Evolutionary conservation across 2,113 vertebrate genomes (phyloP).

Genomic region (Sarotherodon lohbergeri): DNA sequence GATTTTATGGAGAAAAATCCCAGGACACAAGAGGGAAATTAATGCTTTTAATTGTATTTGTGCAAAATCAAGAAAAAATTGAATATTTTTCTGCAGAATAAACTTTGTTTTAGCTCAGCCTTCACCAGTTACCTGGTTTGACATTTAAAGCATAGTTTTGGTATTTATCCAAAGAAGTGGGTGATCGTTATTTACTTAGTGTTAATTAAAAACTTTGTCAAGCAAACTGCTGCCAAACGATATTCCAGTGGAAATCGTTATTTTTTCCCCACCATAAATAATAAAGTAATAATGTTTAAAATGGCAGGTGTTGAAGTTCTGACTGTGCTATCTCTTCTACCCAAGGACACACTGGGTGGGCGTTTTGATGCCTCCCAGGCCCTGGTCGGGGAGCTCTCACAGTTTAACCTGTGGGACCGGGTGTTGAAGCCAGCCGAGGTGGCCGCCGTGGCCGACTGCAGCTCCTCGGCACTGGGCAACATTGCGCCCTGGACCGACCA

Average conservation of each 20-base stretch:
- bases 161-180: background rate
- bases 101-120: background rate
- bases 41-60: background rate
- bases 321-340: background rate
- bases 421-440: slow-evolving; percentile 83
- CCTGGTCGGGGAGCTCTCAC: slow-evolving; percentile 88
- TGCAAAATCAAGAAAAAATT: background rate
- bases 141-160: background rate
- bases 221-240: background rate
- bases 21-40: background rate
- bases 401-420: slow-evolving; percentile 93
- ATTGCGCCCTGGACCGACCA: slow-evolving; percentile 89
- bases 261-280: fast-evolving
- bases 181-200: background rate
- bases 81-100: background rate
- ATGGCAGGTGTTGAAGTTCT: background rate
- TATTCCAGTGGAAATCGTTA: background rate
- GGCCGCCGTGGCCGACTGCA: slow-evolving; percentile 84
- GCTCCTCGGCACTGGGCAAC: slow-evolving; percentile 79
- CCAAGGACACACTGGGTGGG: slow-evolving; percentile 85
- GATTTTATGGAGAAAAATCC: slow-evolving; percentile 12
- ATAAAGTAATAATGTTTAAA: background rate
- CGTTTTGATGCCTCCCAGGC: slow-evolving; percentile 94
- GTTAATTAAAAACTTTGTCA: background rate
- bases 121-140: background rate